Base-by-base conservation (phyloP, 1,140 invertebrate genomes). In the Ceratosolen fusciceps region DNA sequence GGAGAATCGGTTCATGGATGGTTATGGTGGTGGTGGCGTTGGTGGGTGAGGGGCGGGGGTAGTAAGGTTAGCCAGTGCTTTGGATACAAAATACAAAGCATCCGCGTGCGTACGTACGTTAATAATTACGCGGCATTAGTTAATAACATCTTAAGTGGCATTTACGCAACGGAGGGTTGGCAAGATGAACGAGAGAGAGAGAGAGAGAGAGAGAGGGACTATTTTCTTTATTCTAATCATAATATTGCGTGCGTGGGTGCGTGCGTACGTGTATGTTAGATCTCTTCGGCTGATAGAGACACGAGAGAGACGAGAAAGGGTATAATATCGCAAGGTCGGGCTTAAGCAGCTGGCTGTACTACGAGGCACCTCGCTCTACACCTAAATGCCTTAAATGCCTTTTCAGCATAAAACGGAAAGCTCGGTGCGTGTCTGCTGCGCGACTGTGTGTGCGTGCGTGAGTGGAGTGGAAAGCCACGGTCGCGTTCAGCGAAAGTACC, bases 401-500 rank as follows among this genome's bases (percentile, higher is more conserved):
- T 29, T 65, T 68, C 31, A 70, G 74, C 14, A 31, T 29, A 26
- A n/a, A 62, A 65, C 77, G 77, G 56, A 65, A 52, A 79, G 26
- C 58, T 29, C 72, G 70, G n/a, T n/a, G n/a, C n/a, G n/a, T n/a
- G n/a, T n/a, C n/a, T n/a, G n/a, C n/a, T n/a, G n/a, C n/a, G n/a
- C n/a, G n/a, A n/a, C 74, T 74, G 68, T 70, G 49, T 74, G 72
- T 58, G 47, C 9, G 58, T 31, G 31, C 37, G 56, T 74, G 37
- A 49, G 56, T 31, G 19, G 14, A 80, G 58, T 56, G 74, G 76
- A 81, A 81, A 81, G 58, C 70, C 47, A 34, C 60, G 67, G 5
- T 43, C 39, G 12, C 12, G 79, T 77, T 74, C 56, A 80, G 80
- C 79, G 78, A 85, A 86, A 83, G 81, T 85, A 84, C 84, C 85